Conservation (phyloP, 2,113 vertebrate species). For the Gymnocephalus cernua region DNA sequence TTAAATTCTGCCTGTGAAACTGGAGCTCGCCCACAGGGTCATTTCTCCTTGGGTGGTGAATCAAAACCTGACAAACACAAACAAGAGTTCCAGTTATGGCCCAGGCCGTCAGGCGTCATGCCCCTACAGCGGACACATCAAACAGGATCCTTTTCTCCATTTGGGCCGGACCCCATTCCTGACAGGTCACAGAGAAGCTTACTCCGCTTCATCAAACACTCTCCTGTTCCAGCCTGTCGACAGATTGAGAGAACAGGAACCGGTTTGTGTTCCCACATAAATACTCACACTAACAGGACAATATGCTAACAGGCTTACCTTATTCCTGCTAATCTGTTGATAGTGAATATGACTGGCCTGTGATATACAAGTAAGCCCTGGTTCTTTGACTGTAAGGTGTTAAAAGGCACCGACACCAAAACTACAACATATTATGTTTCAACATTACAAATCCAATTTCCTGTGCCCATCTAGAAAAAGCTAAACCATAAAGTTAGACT, state of each 20-base stretch:
- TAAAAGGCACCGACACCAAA: constrained; percentile 29
- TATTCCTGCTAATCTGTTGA: constrained; percentile 42
- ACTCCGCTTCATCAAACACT: constrained; percentile 57
- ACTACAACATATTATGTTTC: too few relatives aligned
- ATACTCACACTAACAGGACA: constrained; percentile 32
- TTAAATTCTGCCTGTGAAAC: constrained; percentile 76
- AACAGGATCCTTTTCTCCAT: constrained; percentile 31
- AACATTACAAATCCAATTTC: neutral
- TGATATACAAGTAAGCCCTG: constrained; percentile 29
- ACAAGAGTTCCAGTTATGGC: constrained; percentile 58
- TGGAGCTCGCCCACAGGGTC: constrained; percentile 53
- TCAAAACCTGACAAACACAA: constrained; percentile 69
- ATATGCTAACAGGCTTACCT: constrained; percentile 29
- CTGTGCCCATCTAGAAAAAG: neutral
- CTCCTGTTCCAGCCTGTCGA: constrained; percentile 69
- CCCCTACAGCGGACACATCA: constrained; percentile 53
- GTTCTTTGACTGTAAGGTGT: constrained; percentile 31
- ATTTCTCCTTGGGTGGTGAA: constrained; percentile 72
- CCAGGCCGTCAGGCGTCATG: constrained; percentile 29
- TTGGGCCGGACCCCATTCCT: constrained; percentile 50
- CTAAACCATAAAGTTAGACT: neutral
- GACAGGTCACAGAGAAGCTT: constrained; percentile 58
- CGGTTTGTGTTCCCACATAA: constrained; percentile 55
- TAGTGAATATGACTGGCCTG: constrained; percentile 44
- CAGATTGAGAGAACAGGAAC: constrained; percentile 31